These are phyloP conservation scores for Psittacula echo DNA, from an alignment of 2,797 vertebrate species.

Conservation along the genomic window DNA sequence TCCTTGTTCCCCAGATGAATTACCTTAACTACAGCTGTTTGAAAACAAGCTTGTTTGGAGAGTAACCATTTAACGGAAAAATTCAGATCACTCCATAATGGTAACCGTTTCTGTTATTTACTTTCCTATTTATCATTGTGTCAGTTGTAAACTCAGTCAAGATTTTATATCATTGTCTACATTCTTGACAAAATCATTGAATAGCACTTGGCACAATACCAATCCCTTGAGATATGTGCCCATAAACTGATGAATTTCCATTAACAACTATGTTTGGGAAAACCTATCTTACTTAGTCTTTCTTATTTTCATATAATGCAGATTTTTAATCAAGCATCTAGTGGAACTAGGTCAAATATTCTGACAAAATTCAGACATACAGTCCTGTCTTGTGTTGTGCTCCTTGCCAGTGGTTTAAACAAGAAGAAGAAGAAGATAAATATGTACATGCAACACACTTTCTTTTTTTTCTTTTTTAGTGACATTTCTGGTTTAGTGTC, in stretches of 20 bases:
- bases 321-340: not conserved
- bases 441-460: not conserved
- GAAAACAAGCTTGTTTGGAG: not conserved
- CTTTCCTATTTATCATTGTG: not conserved
- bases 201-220: not conserved
- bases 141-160: not conserved
- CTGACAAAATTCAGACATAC: not conserved
- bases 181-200: not conserved
- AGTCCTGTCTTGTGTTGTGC: not conserved
- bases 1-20: not conserved
- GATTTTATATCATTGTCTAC: not conserved
- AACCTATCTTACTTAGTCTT: not conserved
- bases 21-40: not conserved
- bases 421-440: not conserved
- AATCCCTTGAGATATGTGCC: not conserved
- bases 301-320: not conserved
- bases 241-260: not conserved
- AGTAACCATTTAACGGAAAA: not conserved
- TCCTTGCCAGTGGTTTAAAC: not conserved
- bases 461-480: not conserved
- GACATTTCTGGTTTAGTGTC: not conserved
- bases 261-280: not conserved
- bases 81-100: not conserved
- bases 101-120: not conserved
- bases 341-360: not conserved